phyloP scores from a whole-genome alignment of 2,888 invertebrate species.

The Sinopyrophorus schimmeli region DNA sequence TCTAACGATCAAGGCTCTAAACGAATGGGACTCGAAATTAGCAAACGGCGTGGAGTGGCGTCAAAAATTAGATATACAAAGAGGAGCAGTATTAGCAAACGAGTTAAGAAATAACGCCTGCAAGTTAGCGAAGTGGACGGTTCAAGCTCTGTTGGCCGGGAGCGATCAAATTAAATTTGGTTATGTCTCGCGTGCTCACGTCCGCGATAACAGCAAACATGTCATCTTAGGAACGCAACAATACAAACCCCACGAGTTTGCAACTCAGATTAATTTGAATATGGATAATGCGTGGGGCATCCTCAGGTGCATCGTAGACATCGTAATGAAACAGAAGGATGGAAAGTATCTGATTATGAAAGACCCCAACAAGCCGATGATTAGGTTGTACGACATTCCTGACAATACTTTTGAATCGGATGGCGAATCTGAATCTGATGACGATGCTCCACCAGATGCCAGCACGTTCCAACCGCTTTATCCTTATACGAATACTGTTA shows the following conservation, averaged over 20 bases:
- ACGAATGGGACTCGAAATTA: conserved; percentile 98
- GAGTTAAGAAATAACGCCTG: conserved; percentile 99
- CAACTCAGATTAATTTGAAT: conserved; percentile 96
- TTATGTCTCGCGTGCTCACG: conserved; percentile 94
- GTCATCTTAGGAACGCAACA: conserved; percentile 97
- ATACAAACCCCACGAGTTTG: conserved; percentile 98
- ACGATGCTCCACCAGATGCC: conserved; percentile 60
- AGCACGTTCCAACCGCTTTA: conserved; percentile 53
- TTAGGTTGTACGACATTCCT: conserved; percentile 96
- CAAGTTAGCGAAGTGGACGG: conserved; percentile 99
- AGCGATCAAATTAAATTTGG: conserved; percentile 98
- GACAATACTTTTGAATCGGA: conserved; percentile 98
- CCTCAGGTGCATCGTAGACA: conserved; percentile 93
- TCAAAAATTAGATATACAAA: conserved; percentile 94
- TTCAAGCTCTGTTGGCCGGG: conserved; percentile 91
- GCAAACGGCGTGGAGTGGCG: conserved; percentile 99
- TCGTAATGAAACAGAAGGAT: conserved; percentile 95
- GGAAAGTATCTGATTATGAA: conserved; percentile 98
- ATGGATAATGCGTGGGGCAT: conserved; percentile 99
- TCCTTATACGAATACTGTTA: conserved; percentile 46
- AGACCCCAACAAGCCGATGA: conserved; percentile 98
- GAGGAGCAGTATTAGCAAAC: conserved; percentile 97
- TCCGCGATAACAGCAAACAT: conserved; percentile 93
- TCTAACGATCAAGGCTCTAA: conserved; percentile 94
- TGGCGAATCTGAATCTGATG: conserved; percentile 87